These are phyloP conservation scores for Hapalemur alaotrensis DNA, from an alignment of 2,797 vertebrate species.

Conservation along the genomic window DNA sequence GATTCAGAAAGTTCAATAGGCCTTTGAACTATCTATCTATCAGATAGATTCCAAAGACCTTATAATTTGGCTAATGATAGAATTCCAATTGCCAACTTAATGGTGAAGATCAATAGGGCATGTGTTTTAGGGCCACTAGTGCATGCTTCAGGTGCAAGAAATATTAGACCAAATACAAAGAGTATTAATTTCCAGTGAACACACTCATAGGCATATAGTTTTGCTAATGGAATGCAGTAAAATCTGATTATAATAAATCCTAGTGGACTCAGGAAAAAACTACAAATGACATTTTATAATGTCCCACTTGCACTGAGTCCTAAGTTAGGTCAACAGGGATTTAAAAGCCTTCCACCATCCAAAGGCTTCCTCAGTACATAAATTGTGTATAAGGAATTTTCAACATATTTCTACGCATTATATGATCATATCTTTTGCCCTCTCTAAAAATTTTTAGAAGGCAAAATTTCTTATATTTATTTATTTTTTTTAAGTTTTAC, in stretches of 20 bases:
- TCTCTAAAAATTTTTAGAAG: background rate
- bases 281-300: slow-evolving; percentile 47
- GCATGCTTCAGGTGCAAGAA: background rate
- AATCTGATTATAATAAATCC: slow-evolving; percentile 43
- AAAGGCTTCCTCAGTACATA: background rate
- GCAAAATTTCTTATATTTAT: background rate
- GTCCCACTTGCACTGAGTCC: background rate
- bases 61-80: slow-evolving; percentile 74
- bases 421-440: background rate
- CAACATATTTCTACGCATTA: background rate
- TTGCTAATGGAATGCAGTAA: slow-evolving; percentile 50
- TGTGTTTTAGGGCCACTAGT: slow-evolving; percentile 49
- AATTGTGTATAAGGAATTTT: background rate
- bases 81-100: slow-evolving; percentile 79
- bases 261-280: background rate
- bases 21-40: too few relatives aligned
- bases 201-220: background rate
- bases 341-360: background rate
- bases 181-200: slow-evolving; percentile 3
- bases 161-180: slow-evolving; percentile 12
- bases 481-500: background rate
- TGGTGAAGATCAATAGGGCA: slow-evolving; percentile 66
- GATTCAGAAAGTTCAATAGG: slow-evolving; percentile 45
- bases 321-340: slow-evolving; percentile 4
- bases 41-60: slow-evolving; percentile 58